Evolutionary conservation across 2,888 invertebrate species (phyloP).

Genomic region (Drosophila quinaria): DNA sequence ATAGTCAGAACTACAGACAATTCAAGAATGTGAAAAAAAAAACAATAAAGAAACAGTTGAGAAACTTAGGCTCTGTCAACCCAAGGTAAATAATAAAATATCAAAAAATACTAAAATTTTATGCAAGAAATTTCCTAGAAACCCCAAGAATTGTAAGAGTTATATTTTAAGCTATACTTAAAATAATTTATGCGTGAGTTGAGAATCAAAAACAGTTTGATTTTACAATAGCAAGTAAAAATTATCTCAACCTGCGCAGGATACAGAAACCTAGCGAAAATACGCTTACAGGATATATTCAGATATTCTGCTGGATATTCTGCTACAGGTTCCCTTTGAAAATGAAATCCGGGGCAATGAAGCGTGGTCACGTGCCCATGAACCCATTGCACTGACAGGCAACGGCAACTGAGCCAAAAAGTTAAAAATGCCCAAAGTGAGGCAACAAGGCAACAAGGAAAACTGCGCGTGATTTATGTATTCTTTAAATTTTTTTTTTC

Average conservation of each 20-base stretch:
- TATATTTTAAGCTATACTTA: no score
- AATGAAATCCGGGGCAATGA: constrained; percentile 59
- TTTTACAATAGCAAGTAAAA: background rate
- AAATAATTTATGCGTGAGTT: no score
- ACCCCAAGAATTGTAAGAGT: background rate
- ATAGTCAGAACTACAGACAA: no score
- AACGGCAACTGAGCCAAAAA: constrained; percentile 63
- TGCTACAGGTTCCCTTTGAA: constrained; percentile 15
- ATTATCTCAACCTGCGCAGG: background rate
- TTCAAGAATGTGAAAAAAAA: no score
- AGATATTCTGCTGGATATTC: background rate
- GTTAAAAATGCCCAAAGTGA: constrained; percentile 61
- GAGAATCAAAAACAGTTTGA: background rate
- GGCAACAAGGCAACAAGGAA: constrained; percentile 39
- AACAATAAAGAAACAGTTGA: no score
- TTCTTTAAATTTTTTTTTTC: constrained; percentile 4
- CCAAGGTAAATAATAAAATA: no score
- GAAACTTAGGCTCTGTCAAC: no score
- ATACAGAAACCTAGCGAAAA: background rate
- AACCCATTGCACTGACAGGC: constrained; percentile 61
- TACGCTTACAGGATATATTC: background rate
- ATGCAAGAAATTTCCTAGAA: background rate
- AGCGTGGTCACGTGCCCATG: constrained; percentile 74
- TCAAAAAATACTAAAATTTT: background rate
- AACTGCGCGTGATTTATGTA: constrained; percentile 70